Base-by-base conservation (phyloP, 2,113 vertebrate genomes). In the Mesoclemmys tuberculata region DNA sequence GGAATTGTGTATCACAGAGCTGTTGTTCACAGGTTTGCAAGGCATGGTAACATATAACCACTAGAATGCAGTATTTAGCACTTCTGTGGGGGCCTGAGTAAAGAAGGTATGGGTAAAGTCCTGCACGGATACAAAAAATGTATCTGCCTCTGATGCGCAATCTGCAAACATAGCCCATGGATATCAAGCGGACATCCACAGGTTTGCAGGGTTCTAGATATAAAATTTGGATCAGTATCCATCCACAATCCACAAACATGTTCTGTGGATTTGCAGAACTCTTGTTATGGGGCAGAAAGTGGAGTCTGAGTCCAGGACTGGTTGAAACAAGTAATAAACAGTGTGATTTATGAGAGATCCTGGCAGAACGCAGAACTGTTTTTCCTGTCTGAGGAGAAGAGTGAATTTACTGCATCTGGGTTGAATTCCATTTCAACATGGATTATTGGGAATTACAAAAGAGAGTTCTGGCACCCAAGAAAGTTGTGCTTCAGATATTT, bases 401-500 rank as follows among this genome's bases (percentile, higher is more conserved):
- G 49, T 3, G 8, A 35, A 80, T 78, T 80, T 22, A 22, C 38
- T 88, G 12, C 44, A 10, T 51, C 2, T 2, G 75, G 22, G 82
- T 1, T 84, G 27, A 29, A 46, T 10, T 8, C 78, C 79, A 77
- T 48, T 94, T 14, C 14, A 35, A 84, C 75, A 18, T 24, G 35
- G 87, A 86, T 56, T 38, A 52, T 2, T 21, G 58, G 80, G 24
- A 91, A 19, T 5, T 5, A 56, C 2, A 3, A 8, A 2, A 58
- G 27, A 64, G 49, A 55, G 24, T 26, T 27, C 5, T 0, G 14
- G 0, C 22, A 54, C 21, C 56, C 10, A 68, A 54, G n/a, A 94
- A 74, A 0, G 0, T 18, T 31, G 61, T 0, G 83, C n/a, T 74
- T 29, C 2, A 74, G n/a, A 88, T 52, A 27, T 46, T 82, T 74